phyloP scores from a whole-genome alignment of 2,888 invertebrate genomes.

The Aproaerema taeniolella region DNA sequence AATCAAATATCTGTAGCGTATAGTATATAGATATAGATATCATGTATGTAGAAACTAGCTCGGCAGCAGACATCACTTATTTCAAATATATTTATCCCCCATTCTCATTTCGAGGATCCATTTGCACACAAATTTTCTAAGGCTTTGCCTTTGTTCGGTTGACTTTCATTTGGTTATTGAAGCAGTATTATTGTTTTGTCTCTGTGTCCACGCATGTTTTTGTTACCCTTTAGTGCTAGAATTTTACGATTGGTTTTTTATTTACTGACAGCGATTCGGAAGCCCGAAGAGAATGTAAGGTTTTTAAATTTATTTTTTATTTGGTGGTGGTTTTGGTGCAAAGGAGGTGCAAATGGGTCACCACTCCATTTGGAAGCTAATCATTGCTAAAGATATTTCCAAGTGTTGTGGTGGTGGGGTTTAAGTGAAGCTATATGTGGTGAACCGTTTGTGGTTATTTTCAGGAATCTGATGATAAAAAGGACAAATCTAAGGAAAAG shows the following conservation, averaged over 20 bases:
- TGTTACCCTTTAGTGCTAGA: slow-evolving; percentile 41
- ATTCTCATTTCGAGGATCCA: slow-evolving; percentile 65
- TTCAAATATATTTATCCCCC: slow-evolving; percentile 45
- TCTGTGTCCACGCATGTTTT: slow-evolving; percentile 77
- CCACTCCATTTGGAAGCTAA: slow-evolving; percentile 47
- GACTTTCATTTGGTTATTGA: slow-evolving; percentile 32
- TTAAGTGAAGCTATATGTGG: slow-evolving; percentile 30
- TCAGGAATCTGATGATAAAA: slow-evolving; percentile 78
- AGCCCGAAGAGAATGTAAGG: slow-evolving; percentile 15
- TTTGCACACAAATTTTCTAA: slow-evolving; percentile 61
- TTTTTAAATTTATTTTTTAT: slow-evolving; percentile 23
- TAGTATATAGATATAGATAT: no score
- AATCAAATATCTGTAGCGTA: no score
- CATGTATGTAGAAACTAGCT: neutral
- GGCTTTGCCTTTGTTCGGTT: slow-evolving; percentile 42
- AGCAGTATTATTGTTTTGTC: slow-evolving; percentile 39
- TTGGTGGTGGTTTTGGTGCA: slow-evolving; percentile 25
- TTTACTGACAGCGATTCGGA: slow-evolving; percentile 32
- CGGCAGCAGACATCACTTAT: slow-evolving; percentile 60
- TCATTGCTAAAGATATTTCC: slow-evolving; percentile 23
- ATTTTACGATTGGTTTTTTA: slow-evolving; percentile 27
- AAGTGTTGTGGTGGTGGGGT: slow-evolving; percentile 63
- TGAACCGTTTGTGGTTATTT: slow-evolving; percentile 57
- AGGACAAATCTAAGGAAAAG: slow-evolving; percentile 80
- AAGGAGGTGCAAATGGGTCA: slow-evolving; percentile 73